Percentiles rank a stretch among this genome's conserved stretches.
These are phyloP conservation scores for Athetis lepigone DNA, from an alignment of 2,888 invertebrate species.

Conservation along the genomic window DNA sequence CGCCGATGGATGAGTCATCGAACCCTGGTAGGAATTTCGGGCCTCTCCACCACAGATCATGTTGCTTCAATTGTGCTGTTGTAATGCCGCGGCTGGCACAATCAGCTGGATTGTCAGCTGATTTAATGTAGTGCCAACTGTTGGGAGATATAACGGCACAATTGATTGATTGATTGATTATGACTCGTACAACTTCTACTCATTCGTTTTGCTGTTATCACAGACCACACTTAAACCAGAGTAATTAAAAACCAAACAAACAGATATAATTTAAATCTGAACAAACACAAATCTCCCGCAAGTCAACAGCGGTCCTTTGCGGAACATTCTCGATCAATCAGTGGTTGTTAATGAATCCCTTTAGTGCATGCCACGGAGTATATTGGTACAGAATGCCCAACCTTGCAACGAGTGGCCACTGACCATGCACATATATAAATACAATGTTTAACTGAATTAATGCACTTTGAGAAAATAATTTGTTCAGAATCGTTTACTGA, in stretches of 20 bases:
- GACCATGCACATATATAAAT: neutral
- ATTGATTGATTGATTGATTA: too few species aligned
- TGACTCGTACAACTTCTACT: too few species aligned
- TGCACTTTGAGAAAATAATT: too few species aligned
- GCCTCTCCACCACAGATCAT: too few species aligned
- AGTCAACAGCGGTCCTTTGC: constrained; percentile 28
- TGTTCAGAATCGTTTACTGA: too few species aligned
- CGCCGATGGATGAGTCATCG: too few species aligned
- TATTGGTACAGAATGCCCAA: constrained; percentile 9
- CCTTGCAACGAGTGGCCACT: neutral
- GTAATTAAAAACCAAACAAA: constrained; percentile 34
- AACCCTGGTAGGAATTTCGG: too few species aligned
- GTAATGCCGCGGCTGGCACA: too few species aligned
- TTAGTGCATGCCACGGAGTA: constrained; percentile 9
- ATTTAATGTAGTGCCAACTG: too few species aligned
- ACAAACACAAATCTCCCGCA: constrained; percentile 24
- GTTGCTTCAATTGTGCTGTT: too few species aligned
- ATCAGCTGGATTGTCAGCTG: too few species aligned
- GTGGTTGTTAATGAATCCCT: constrained; percentile 28
- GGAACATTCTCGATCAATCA: constrained; percentile 30
- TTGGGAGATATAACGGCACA: too few species aligned
- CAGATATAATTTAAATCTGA: constrained; percentile 37
- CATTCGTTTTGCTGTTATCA: neutral
- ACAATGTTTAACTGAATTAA: neutral
- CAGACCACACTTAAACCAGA: neutral